Percentiles rank a stretch among this genome's conserved stretches.
Conservation (phyloP, 1,140 invertebrate species). For the Diuraphis noxia region DNA sequence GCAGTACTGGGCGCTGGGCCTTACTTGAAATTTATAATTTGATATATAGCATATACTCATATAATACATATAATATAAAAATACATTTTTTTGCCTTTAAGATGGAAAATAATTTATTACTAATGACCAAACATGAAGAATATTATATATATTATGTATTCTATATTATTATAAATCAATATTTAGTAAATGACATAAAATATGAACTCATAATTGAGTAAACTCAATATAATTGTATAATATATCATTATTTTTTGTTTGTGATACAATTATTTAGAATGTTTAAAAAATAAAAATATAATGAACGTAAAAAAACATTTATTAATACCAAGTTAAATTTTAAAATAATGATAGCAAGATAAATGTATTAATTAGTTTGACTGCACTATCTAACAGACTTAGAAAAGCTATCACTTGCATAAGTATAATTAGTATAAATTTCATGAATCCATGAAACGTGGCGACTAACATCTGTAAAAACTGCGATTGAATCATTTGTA, state of each 20-base stretch:
- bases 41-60: too few relatives aligned
- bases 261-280: background rate
- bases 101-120: too few relatives aligned
- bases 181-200: background rate
- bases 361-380: background rate
- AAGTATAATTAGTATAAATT: background rate
- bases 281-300: background rate
- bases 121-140: too few relatives aligned
- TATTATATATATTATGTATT: too few relatives aligned
- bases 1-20: too few relatives aligned
- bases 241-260: background rate
- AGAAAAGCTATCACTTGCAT: background rate
- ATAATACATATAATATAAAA: too few relatives aligned
- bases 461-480: background rate
- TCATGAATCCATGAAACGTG: background rate
- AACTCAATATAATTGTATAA: background rate
- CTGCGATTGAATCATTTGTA: conserved; percentile 8
- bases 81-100: too few relatives aligned
- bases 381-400: background rate
- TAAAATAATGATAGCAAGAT: background rate
- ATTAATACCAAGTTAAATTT: background rate
- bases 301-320: background rate
- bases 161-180: too few relatives aligned
- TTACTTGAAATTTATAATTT: too few relatives aligned
- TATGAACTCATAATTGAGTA: background rate